Evolutionary conservation across 2,113 vertebrate genomes (phyloP).

Genomic region (Siniperca knerii): DNA sequence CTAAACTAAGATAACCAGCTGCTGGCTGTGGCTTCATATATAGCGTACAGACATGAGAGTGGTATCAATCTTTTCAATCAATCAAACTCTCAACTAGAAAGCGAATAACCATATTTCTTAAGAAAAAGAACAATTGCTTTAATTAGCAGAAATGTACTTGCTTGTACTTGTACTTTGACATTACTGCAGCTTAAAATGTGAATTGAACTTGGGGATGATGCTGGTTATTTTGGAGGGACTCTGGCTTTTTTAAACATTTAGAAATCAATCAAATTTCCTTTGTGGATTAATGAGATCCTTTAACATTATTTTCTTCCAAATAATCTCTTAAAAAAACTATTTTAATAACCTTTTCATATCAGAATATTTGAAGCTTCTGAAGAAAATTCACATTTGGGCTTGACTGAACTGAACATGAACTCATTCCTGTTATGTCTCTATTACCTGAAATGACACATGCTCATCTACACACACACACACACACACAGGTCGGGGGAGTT

Average conservation of each 20-base stretch:
- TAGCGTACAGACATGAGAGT: background rate
- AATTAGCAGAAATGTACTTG: background rate
- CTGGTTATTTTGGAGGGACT: no score
- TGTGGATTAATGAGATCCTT: background rate
- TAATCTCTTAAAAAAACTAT: background rate
- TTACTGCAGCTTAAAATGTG: background rate
- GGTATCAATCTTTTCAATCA: background rate
- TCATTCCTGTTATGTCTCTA: background rate
- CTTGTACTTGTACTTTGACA: background rate
- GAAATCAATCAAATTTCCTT: background rate
- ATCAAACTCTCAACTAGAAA: background rate
- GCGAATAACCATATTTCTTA: background rate
- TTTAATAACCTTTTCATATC: background rate
- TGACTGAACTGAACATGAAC: conserved; percentile 11
- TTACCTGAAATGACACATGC: conserved; percentile 46
- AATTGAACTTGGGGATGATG: background rate
- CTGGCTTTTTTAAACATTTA: background rate
- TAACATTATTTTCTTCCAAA: background rate
- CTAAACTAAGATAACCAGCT: no score
- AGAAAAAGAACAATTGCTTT: background rate
- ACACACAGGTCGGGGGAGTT: conserved; percentile 44
- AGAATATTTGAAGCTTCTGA: background rate
- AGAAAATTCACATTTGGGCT: background rate
- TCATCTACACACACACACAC: conserved; percentile 19
- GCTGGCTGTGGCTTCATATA: background rate